Evolutionary conservation across 2,888 invertebrate species (phyloP), one percentile per base, ranked within the genome.

Genomic region (Ferdinandea cuprea): DNA sequence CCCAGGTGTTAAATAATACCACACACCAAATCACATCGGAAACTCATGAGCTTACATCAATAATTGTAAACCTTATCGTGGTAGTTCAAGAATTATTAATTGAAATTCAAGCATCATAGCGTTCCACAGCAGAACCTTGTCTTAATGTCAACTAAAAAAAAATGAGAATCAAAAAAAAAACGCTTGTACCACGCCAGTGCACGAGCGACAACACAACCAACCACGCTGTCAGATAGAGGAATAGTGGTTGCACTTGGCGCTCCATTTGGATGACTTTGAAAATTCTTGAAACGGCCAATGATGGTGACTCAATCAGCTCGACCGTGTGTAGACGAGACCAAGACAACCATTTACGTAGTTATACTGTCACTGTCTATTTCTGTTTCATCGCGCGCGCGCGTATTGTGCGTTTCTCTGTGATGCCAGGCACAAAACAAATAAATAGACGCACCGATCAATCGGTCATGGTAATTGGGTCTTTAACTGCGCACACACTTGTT

Each of bases 391-490:
- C 58, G 50, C 77, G 73, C 83, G 78, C 73, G 77, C 17, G 25
- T 25, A 44, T 9, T 19, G 30, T 78, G 83, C 78, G 83, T 83
- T 56, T 28, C 42, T 37, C 21, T 54, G 44, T 7, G 44, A 37
- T 3, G 69, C 44, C 35, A 28, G 44, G 11, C 11, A 42, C 15
- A 42, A 37, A 63, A 21, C 21, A 21, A 58, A 65, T 44, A 71
- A 50, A 69, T 65, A 63, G 48, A 48, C 42, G 58, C 25, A 15
- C 5, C 21, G 42, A 48, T 84, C 84, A 84, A 73, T 84, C 84
- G 84, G 84, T 84, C 84, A 79, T 84, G 79, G 73, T 84, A 84
- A 84, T 69, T 84, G 73, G 74, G 84, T 79, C 79, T 74, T 73
- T 61, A 83, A 77, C 71, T 42, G 42, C 48, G 19, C 54, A 40